phyloP scores from a whole-genome alignment of 23 tunicate genomes.

The Diplosoma virens region DNA sequence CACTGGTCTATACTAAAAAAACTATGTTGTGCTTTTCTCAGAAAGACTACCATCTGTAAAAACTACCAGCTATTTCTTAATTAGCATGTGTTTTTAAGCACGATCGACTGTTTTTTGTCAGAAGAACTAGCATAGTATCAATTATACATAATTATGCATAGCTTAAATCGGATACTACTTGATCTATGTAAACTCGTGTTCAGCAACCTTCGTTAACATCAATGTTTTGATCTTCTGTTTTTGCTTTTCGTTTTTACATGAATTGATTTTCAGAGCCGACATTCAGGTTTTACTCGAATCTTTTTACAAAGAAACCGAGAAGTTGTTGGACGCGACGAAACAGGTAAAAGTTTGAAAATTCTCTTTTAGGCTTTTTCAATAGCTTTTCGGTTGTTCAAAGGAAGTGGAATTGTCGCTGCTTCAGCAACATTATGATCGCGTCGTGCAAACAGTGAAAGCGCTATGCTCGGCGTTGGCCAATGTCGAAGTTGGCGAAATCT shows the following conservation, averaged over 20 bases:
- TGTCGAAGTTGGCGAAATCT: conserved; percentile 41
- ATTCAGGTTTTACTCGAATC: conserved; percentile 62
- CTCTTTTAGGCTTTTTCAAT: no score
- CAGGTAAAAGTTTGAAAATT: conserved; percentile 39
- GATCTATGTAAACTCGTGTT: no score
- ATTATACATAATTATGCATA: no score
- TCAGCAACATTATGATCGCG: conserved; percentile 55
- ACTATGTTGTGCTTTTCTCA: no score
- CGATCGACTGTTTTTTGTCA: no score
- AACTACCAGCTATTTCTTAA: no score
- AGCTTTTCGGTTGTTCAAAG: no score
- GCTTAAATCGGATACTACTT: no score
- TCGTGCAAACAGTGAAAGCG: conserved; percentile 66
- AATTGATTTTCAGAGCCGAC: conserved; percentile 42
- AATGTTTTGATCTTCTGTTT: not conserved
- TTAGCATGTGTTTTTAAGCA: no score
- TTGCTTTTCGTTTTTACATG: not conserved
- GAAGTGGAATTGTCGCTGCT: not conserved
- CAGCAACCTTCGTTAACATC: not conserved
- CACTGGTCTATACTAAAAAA: no score
- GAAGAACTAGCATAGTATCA: no score
- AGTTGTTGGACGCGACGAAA: conserved; percentile 32
- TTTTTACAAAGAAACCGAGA: conserved; percentile 64
- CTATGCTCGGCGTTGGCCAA: conserved; percentile 44
- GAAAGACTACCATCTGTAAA: no score